Evolutionary conservation across 1,140 invertebrate species (phyloP).

Genomic region (Zaprionus ghesquierei): DNA sequence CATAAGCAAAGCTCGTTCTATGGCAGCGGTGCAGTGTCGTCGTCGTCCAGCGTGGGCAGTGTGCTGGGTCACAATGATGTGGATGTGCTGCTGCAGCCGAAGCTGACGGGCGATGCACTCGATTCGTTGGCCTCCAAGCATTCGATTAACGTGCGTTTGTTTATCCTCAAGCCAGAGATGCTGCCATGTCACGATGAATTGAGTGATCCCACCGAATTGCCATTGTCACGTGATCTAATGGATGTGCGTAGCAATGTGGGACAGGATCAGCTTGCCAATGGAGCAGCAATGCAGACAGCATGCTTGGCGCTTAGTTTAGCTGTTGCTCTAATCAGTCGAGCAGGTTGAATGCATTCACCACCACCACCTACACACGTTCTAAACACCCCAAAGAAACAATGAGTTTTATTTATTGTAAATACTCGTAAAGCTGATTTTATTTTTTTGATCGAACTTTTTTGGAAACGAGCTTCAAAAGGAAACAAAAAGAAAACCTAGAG

Average conservation of each 20-base stretch:
- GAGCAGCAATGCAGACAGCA: conserved; percentile 3
- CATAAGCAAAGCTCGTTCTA: conserved; percentile 73
- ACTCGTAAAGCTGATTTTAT: conserved; percentile 33
- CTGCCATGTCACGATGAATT: conserved; percentile 87
- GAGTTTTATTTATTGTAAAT: conserved; percentile 41
- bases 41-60: background rate
- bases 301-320: conserved; percentile 13
- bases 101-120: conserved; percentile 42
- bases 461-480: conserved; percentile 72
- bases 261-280: conserved; percentile 55
- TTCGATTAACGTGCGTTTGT: conserved; percentile 82
- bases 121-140: conserved; percentile 64
- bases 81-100: conserved; percentile 49
- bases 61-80: conserved; percentile 65
- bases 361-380: background rate
- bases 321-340: conserved; percentile 28
- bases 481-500: conserved; percentile 15
- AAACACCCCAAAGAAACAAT: background rate
- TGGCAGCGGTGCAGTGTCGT: conserved; percentile 10
- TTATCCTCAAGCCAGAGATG: conserved; percentile 86
- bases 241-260: conserved; percentile 75
- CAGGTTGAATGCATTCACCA: conserved; percentile 46
- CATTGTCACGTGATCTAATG: conserved; percentile 83
- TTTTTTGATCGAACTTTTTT: conserved; percentile 34
- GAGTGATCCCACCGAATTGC: conserved; percentile 85